Evolutionary conservation across 2,797 vertebrate genomes (phyloP).

Genomic region (Syndactyla subalaris): DNA sequence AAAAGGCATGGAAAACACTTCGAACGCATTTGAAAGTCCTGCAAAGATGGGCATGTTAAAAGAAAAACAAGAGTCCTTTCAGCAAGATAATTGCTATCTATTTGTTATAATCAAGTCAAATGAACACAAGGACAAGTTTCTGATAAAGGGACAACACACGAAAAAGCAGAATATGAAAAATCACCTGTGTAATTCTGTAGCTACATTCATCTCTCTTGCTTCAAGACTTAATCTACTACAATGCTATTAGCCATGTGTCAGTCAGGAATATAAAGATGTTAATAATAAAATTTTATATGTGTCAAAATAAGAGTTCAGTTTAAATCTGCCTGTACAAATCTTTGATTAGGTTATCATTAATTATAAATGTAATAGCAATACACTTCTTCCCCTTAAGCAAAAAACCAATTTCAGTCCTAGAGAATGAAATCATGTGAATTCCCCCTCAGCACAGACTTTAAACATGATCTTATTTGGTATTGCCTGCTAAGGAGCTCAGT

Average conservation of each 20-base stretch:
- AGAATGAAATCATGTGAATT: constrained; percentile 34
- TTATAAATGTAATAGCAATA: constrained; percentile 57
- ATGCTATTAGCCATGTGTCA: constrained; percentile 58
- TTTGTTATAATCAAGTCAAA: constrained; percentile 44
- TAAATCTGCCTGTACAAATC: constrained; percentile 57
- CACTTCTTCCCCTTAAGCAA: constrained; percentile 46
- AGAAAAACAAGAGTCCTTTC: neutral
- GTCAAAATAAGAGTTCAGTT: constrained; percentile 64
- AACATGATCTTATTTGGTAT: neutral
- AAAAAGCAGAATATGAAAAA: constrained; percentile 54
- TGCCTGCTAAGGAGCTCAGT: neutral
- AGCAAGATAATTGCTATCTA: constrained; percentile 24
- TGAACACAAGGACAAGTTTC: constrained; percentile 13
- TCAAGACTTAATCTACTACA: constrained; percentile 51
- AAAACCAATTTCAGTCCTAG: neutral
- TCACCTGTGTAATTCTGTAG: constrained; percentile 25
- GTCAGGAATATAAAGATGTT: constrained; percentile 52
- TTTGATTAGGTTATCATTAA: constrained; percentile 58
- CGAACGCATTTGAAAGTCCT: neutral
- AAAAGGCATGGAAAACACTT: neutral
- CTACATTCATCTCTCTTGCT: constrained; percentile 41
- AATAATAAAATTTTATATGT: constrained; percentile 47
- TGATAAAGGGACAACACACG: constrained; percentile 7
- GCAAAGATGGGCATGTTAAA: neutral
- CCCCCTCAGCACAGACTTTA: neutral